A percentile compares a stretch with the other conserved stretches of the same genome.
These are phyloP conservation scores for Meliscaeva auricollis DNA, from an alignment of 2,888 invertebrate species.

Conservation along the genomic window DNA sequence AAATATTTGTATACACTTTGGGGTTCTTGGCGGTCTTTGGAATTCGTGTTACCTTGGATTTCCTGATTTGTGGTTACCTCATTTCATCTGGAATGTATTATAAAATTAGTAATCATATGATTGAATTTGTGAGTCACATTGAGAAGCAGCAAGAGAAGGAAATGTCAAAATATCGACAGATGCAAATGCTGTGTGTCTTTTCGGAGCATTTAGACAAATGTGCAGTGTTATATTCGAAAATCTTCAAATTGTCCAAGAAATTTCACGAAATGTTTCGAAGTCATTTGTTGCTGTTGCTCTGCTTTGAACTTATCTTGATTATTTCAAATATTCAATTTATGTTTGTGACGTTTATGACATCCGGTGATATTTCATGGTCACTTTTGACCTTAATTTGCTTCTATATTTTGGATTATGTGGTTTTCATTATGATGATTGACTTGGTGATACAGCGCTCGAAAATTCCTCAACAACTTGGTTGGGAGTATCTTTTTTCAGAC, in stretches of 20 bases:
- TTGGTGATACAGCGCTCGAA: background rate
- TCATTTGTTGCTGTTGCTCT: background rate
- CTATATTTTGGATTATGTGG: background rate
- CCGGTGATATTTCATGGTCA: background rate
- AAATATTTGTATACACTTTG: background rate
- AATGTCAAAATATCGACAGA: background rate
- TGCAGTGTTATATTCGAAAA: constrained; percentile 4
- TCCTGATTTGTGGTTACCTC: background rate
- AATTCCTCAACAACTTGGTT: background rate
- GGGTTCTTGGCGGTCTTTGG: background rate
- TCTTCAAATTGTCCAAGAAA: background rate
- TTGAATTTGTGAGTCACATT: background rate
- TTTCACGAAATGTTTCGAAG: background rate
- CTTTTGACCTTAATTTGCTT: background rate
- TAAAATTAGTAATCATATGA: constrained; percentile 9
- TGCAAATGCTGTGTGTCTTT: background rate
- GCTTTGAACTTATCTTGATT: background rate
- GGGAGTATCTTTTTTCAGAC: background rate
- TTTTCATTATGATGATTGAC: background rate
- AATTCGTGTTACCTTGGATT: background rate
- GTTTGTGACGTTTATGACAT: background rate
- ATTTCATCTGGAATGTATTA: background rate
- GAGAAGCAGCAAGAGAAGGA: background rate
- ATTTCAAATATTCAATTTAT: background rate
- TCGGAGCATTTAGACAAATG: background rate